Evolutionary conservation across 1,140 invertebrate genomes (phyloP).

Genomic region (Frieseomelitta varia): DNA sequence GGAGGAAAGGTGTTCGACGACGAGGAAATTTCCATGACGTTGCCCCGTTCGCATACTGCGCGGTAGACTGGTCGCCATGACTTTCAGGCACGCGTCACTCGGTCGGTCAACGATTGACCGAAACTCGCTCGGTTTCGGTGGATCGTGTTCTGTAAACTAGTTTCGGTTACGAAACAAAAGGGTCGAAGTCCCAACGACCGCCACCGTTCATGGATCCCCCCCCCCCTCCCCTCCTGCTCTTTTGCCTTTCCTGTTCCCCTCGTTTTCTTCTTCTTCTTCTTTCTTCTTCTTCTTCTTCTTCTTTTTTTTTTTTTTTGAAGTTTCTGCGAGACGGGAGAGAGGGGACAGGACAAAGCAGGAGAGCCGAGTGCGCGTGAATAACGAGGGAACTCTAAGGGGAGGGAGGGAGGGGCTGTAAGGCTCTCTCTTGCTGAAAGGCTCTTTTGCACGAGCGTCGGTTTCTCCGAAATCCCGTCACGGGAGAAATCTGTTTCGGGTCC

Average conservation of each 20-base stretch:
- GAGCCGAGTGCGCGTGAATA: background rate
- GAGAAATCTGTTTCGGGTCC: slow-evolving; percentile 16
- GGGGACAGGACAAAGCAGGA: too few species aligned
- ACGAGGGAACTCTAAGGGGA: background rate
- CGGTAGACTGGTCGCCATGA: slow-evolving; percentile 30
- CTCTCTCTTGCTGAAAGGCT: slow-evolving; percentile 40
- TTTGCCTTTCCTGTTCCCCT: background rate
- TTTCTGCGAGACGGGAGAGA: background rate
- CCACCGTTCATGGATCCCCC: background rate
- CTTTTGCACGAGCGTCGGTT: slow-evolving; percentile 24
- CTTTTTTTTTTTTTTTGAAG: background rate
- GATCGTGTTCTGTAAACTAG: slow-evolving; percentile 23
- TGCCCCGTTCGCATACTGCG: background rate
- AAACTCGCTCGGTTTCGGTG: slow-evolving; percentile 12
- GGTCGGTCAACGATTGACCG: slow-evolving; percentile 27
- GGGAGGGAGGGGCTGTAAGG: slow-evolving; percentile 28
- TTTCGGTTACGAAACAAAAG: slow-evolving; percentile 50
- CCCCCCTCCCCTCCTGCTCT: rapidly evolving
- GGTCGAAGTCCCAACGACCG: slow-evolving; percentile 24
- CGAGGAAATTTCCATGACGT: slow-evolving; percentile 73
- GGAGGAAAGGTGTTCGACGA: slow-evolving; percentile 57
- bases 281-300: too few species aligned
- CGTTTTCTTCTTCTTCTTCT: background rate
- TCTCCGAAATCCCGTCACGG: slow-evolving; percentile 41
- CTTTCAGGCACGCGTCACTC: slow-evolving; percentile 25